Conservation (phyloP, 2,888 invertebrate genomes). For the Psylliodes chrysocephalus region DNA sequence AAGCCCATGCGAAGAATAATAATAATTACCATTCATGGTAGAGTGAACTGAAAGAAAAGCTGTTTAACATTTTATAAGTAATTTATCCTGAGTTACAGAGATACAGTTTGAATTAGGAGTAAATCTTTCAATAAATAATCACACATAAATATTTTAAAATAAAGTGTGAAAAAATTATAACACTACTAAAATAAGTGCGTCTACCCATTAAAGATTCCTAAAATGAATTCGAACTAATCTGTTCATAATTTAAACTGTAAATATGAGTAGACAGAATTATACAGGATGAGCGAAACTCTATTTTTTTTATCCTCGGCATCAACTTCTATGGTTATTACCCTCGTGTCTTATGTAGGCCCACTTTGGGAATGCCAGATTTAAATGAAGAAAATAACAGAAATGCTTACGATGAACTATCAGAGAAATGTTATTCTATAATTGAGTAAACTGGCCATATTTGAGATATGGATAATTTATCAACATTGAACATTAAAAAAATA, state of each 20-base stretch:
- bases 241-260: not conserved
- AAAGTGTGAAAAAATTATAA: not conserved
- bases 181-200: constrained; percentile 1
- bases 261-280: no score
- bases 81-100: constrained; percentile 2
- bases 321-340: no score
- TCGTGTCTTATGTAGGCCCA: no score
- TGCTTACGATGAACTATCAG: no score
- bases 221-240: not conserved
- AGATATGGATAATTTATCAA: no score
- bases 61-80: constrained; percentile 4
- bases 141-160: constrained; percentile 1
- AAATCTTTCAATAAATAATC: not conserved
- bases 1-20: constrained; percentile 15
- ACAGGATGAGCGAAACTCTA: no score
- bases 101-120: constrained; percentile 2
- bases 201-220: not conserved
- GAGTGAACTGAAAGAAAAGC: constrained; percentile 12
- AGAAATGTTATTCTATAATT: no score
- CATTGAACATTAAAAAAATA: no score
- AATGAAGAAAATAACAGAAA: no score
- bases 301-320: no score
- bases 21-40: constrained; percentile 2
- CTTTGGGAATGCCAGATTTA: no score
- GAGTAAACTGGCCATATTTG: no score